A percentile compares a stretch with the other conserved stretches of the same genome.
phyloP scores from a whole-genome alignment of 1,140 invertebrate genomes.

The Scaptomyza pallida region DNA sequence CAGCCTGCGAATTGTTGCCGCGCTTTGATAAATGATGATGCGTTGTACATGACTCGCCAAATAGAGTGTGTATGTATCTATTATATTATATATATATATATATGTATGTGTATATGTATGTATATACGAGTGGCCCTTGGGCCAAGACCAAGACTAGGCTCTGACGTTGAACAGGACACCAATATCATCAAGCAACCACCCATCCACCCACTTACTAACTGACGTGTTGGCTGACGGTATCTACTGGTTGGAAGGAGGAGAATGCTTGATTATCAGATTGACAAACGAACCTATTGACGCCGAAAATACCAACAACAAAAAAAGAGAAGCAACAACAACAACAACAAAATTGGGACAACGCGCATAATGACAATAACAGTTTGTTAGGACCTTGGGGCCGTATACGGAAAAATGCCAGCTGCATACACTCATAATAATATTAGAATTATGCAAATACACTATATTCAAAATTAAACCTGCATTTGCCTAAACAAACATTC shows the following conservation, averaged over 20 bases:
- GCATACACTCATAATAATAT: neutral
- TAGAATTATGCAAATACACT: too few species aligned
- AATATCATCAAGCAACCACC: neutral
- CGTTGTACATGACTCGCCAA: conserved; percentile 72
- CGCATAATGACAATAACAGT: conserved; percentile 5
- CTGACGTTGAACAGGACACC: neutral
- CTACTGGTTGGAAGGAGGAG: neutral
- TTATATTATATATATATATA: neutral
- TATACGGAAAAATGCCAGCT: neutral
- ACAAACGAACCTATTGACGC: conserved; percentile 46
- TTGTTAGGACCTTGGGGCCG: too few species aligned
- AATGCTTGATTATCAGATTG: conserved; percentile 43
- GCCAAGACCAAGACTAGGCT: neutral
- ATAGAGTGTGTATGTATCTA: conserved; percentile 9
- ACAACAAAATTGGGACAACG: conserved; percentile 17
- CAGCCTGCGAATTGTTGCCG: conserved; percentile 49
- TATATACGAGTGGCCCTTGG: conserved; percentile 36
- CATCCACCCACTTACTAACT: conserved; percentile 33
- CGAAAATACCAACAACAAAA: neutral
- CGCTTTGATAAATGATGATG: conserved; percentile 77
- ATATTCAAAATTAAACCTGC: too few species aligned
- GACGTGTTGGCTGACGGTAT: conserved; percentile 15
- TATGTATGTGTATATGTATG: too few species aligned
- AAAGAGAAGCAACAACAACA: conserved; percentile 22
- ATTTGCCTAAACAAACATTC: too few species aligned